Conservation (phyloP, 2,113 vertebrate species). For the Oophaga pumilio region DNA sequence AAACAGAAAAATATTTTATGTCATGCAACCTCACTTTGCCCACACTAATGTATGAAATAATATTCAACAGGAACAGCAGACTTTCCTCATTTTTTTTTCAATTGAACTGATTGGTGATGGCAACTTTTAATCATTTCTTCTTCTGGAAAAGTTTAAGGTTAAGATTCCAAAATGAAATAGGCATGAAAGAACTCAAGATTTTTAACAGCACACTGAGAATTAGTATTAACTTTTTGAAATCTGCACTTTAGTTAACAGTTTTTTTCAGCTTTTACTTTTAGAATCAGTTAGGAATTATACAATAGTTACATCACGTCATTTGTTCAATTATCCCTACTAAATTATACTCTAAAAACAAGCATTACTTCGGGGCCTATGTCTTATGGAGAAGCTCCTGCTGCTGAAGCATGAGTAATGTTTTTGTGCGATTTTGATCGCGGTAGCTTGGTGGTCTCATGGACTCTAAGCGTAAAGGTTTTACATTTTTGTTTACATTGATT, state of each 20-base stretch:
- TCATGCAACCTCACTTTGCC: not conserved
- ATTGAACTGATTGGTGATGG: not conserved
- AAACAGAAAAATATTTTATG: not conserved
- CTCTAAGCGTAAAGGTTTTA: no score
- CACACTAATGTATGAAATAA: not conserved
- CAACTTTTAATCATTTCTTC: not conserved
- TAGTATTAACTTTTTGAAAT: not conserved
- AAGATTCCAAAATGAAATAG: not conserved
- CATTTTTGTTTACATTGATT: no score
- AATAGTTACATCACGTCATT: no score
- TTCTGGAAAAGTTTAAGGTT: not conserved
- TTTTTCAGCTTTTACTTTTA: not conserved
- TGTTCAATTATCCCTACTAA: no score
- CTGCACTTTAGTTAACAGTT: not conserved
- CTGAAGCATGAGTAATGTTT: no score
- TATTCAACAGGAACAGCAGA: not conserved
- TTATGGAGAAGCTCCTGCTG: no score
- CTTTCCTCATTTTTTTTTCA: not conserved
- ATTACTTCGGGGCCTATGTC: no score
- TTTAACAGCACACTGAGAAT: not conserved
- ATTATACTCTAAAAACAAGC: no score
- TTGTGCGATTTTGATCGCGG: no score
- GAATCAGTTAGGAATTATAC: not conserved
- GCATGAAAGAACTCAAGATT: not conserved
- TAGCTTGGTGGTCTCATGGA: no score